Evolutionary conservation across 2,797 vertebrate species (phyloP).

Genomic region (Sebastes vulpes): DNA sequence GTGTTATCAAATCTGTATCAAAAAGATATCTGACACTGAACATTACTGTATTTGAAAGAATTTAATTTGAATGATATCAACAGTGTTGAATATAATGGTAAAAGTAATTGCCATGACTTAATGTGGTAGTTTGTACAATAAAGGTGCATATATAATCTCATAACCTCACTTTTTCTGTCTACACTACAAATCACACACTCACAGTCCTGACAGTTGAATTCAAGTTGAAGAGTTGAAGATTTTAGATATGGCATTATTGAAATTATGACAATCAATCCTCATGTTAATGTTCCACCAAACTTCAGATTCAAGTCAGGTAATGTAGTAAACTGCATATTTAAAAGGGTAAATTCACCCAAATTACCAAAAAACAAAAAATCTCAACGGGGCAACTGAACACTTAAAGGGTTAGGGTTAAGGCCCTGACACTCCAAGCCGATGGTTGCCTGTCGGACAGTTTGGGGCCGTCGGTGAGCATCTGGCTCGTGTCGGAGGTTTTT

Average conservation of each 20-base stretch:
- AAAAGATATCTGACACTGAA: slow-evolving; percentile 17
- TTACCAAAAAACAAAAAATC: too few species aligned
- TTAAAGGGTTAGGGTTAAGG: too few species aligned
- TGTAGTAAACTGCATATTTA: slow-evolving; percentile 21
- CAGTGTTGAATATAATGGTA: background rate
- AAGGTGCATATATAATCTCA: background rate
- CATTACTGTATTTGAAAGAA: background rate
- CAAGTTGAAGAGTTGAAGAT: background rate
- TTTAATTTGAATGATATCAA: background rate
- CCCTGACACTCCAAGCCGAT: too few species aligned
- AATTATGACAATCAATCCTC: background rate
- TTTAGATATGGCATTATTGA: background rate
- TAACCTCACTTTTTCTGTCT: slow-evolving; percentile 7
- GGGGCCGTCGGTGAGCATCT: too few species aligned
- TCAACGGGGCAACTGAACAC: too few species aligned
- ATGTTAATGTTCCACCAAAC: background rate
- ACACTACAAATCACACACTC: slow-evolving; percentile 8
- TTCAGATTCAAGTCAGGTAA: background rate
- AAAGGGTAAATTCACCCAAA: background rate
- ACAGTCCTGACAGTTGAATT: background rate
- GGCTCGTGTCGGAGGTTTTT: too few species aligned
- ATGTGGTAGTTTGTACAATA: background rate
- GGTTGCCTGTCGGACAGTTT: too few species aligned
- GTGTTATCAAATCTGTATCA: slow-evolving; percentile 20
- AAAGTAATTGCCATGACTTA: background rate